A percentile compares a stretch with the other conserved stretches of the same genome.
Evolutionary conservation across 53 echinoderm and acorn worm species (phyloP).

Genomic region (Luidia sarsii): DNA sequence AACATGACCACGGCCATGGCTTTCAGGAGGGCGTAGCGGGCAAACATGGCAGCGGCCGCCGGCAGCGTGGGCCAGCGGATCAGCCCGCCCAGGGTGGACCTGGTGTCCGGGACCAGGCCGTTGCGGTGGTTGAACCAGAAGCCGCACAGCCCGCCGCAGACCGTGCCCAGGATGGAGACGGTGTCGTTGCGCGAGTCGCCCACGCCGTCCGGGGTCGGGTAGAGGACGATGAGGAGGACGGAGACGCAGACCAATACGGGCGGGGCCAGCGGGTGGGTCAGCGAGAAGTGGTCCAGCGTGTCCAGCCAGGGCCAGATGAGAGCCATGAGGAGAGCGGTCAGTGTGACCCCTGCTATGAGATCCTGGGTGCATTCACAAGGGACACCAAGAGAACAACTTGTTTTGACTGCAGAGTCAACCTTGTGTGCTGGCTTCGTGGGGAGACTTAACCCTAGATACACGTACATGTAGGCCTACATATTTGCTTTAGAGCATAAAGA

Average conservation of each 20-base stretch:
- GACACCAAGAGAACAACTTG: no score
- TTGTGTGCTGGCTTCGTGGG: no score
- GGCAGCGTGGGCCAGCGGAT: slow-evolving; percentile 66
- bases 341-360: slow-evolving; percentile 65
- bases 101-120: slow-evolving; percentile 49
- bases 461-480: no score
- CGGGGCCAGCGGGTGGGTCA: slow-evolving; percentile 69
- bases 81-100: slow-evolving; percentile 29
- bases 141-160: slow-evolving; percentile 59
- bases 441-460: no score
- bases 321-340: slow-evolving; percentile 67
- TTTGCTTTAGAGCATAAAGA: no score
- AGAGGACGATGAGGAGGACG: slow-evolving; percentile 62
- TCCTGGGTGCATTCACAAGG: no score
- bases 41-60: slow-evolving; percentile 48
- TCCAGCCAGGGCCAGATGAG: slow-evolving; percentile 80
- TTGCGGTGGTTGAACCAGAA: slow-evolving; percentile 65
- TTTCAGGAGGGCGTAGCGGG: slow-evolving; percentile 48
- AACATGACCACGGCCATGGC: slow-evolving; percentile 50
- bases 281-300: slow-evolving; percentile 61
- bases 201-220: slow-evolving; percentile 73
- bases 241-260: slow-evolving; percentile 29
- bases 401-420: no score
- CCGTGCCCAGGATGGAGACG: slow-evolving; percentile 73
- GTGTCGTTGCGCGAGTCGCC: slow-evolving; percentile 73